Percentiles rank a stretch among this genome's conserved stretches.
Evolutionary conservation across 2,113 vertebrate species (phyloP).

Genomic region (Notothenia coriiceps): DNA sequence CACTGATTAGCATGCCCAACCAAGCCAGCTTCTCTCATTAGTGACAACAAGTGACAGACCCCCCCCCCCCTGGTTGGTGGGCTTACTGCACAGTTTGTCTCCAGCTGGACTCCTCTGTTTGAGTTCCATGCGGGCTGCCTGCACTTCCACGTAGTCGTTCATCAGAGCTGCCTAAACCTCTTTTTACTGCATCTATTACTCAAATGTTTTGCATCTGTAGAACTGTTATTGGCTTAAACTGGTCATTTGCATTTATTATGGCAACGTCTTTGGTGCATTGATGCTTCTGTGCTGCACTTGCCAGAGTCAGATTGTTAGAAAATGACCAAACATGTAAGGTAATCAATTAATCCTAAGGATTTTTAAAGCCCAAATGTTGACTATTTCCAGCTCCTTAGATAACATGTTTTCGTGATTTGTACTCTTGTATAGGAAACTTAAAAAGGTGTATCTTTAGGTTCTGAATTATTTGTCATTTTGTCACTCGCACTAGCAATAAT

Average conservation of each 20-base stretch:
- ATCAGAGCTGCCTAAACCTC: conserved; percentile 6
- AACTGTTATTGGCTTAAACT: not conserved
- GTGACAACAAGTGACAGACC: not conserved
- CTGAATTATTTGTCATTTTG: too few species aligned
- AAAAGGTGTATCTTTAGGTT: too few species aligned
- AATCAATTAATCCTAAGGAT: not conserved
- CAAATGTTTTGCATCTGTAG: not conserved
- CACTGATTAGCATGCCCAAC: not conserved
- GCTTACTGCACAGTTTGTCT: not conserved
- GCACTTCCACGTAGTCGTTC: conserved; percentile 27
- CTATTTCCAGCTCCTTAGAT: not conserved
- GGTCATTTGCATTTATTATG: not conserved
- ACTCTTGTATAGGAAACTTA: not conserved
- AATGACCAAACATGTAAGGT: not conserved
- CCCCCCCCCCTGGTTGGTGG: not conserved
- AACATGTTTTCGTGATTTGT: too few species aligned
- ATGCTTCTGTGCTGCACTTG: not conserved
- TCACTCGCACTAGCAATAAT: not conserved
- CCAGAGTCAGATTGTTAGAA: not conserved
- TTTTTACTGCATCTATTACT: conserved; percentile 6
- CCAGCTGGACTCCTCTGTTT: not conserved
- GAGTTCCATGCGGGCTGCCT: conserved; percentile 8
- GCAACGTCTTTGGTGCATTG: not conserved
- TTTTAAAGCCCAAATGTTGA: not conserved
- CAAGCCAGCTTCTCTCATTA: not conserved